Evolutionary conservation across 2,888 invertebrate species (phyloP).

Genomic region (Calliopum simillimum): DNA sequence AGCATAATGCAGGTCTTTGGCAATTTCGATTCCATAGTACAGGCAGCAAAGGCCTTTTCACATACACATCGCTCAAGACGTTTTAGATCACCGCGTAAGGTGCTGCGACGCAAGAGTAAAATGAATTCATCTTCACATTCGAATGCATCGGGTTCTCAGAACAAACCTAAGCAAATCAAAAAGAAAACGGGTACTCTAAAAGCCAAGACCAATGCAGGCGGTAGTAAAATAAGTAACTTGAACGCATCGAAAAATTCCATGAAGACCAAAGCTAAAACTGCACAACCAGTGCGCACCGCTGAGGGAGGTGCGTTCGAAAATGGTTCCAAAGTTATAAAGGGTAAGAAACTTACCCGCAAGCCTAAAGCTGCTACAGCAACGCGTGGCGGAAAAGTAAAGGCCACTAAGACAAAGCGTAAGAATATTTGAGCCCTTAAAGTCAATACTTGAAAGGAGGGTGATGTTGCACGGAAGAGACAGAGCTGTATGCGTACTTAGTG

Average conservation of each 20-base stretch:
- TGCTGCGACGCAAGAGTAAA: not conserved
- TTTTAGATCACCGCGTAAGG: not conserved
- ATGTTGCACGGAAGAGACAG: not conserved
- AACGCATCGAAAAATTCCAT: not conserved
- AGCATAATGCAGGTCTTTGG: constrained; percentile 58
- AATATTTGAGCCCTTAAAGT: not conserved
- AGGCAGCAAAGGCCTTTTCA: constrained; percentile 52
- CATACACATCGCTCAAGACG: constrained; percentile 27
- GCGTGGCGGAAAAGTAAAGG: constrained; percentile 18
- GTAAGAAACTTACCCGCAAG: not conserved
- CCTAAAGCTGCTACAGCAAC: not conserved
- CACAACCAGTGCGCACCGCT: not conserved
- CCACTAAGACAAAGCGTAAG: constrained; percentile 26
- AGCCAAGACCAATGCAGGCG: not conserved
- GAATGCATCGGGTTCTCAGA: constrained; percentile 4
- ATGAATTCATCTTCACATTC: not conserved
- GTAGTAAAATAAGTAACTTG: not conserved
- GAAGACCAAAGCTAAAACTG: not conserved
- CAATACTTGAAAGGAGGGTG: not conserved
- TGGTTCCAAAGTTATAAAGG: constrained; percentile 10
- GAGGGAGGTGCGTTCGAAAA: constrained; percentile 18
- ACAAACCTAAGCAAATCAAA: not conserved
- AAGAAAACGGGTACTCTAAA: not conserved
- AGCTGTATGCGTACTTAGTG: too few relatives aligned
- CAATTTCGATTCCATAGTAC: constrained; percentile 52